Evolutionary conservation across 2,888 invertebrate species (phyloP).

Genomic region (Drosophila paramelanica): DNA sequence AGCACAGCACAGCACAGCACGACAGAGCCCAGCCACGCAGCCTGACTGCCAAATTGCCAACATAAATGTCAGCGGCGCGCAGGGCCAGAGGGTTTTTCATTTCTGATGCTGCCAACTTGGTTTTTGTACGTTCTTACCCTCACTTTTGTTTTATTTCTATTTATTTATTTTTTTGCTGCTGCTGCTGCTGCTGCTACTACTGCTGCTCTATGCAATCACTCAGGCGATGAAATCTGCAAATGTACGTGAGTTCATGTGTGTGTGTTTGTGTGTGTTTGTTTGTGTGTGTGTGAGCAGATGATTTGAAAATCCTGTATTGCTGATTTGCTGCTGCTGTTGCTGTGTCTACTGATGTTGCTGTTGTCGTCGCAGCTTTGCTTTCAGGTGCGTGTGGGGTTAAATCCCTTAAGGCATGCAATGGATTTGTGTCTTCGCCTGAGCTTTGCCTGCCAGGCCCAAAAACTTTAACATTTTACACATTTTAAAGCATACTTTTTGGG

Average conservation of each 20-base stretch:
- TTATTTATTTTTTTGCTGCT: conserved; percentile 19
- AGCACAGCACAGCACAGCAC: conserved; percentile 22
- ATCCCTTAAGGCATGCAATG: conserved; percentile 78
- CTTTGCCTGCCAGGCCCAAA: background rate
- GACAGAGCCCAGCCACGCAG: conserved; percentile 43
- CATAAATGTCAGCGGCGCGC: conserved; percentile 77
- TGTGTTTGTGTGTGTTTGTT: conserved; percentile 37
- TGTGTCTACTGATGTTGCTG: conserved; percentile 38
- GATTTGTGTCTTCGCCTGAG: conserved; percentile 49
- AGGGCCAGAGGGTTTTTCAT: conserved; percentile 75
- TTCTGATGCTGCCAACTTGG: conserved; percentile 62
- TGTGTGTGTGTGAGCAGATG: conserved; percentile 59
- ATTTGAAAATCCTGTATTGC: conserved; percentile 78
- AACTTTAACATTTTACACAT: conserved; percentile 26
- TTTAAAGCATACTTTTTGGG: conserved; percentile 41
- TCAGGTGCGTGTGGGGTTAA: conserved; percentile 74
- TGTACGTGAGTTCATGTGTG: conserved; percentile 40
- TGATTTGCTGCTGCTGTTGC: conserved; percentile 51
- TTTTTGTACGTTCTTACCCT: conserved; percentile 20
- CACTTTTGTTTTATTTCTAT: conserved; percentile 38
- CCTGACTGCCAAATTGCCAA: conserved; percentile 80
- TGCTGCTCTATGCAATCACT: conserved; percentile 76
- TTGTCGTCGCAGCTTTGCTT: conserved; percentile 77
- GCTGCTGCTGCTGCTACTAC: conserved; percentile 30
- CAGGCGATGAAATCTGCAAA: conserved; percentile 73